Conservation (phyloP, 2,113 vertebrate genomes). For the Bucco capensis region DNA sequence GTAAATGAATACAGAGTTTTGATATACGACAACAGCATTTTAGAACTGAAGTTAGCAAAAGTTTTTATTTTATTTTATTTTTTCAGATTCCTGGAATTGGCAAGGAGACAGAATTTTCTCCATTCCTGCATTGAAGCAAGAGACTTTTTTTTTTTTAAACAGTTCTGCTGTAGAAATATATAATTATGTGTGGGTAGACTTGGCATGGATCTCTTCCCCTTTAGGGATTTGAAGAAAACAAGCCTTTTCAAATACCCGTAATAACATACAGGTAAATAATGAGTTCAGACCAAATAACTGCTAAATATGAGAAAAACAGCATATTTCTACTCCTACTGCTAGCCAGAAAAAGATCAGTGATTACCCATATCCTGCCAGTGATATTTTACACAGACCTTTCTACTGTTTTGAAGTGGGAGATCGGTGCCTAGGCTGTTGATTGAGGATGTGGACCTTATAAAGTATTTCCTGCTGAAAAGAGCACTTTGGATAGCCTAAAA, state of each 20-base stretch:
- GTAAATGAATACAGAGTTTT: background rate
- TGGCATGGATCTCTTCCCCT: constrained; percentile 17
- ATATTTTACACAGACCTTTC: constrained; percentile 51
- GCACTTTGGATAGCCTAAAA: constrained; percentile 3
- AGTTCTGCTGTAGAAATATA: constrained; percentile 14
- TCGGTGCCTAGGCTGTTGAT: constrained; percentile 3
- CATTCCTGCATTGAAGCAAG: background rate
- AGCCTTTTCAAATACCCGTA: constrained; percentile 47
- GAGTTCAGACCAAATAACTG: constrained; percentile 45
- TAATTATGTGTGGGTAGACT: constrained; percentile 60
- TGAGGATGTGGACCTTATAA: constrained; percentile 46
- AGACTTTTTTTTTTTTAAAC: background rate
- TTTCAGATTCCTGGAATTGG: background rate
- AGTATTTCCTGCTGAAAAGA: constrained; percentile 50
- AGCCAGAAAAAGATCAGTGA: constrained; percentile 36
- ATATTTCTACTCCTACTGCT: constrained; percentile 41
- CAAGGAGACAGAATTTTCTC: background rate
- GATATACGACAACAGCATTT: background rate
- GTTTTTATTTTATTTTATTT: background rate
- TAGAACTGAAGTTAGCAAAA: background rate
- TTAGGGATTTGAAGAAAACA: constrained; percentile 51
- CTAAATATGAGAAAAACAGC: constrained; percentile 60
- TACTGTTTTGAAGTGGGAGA: constrained; percentile 39
- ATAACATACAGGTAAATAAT: constrained; percentile 61
- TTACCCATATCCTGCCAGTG: constrained; percentile 51